Evolutionary conservation across 2,888 invertebrate genomes (phyloP), one percentile per base, ranked within the genome.

Genomic region (Mythimna impura): DNA sequence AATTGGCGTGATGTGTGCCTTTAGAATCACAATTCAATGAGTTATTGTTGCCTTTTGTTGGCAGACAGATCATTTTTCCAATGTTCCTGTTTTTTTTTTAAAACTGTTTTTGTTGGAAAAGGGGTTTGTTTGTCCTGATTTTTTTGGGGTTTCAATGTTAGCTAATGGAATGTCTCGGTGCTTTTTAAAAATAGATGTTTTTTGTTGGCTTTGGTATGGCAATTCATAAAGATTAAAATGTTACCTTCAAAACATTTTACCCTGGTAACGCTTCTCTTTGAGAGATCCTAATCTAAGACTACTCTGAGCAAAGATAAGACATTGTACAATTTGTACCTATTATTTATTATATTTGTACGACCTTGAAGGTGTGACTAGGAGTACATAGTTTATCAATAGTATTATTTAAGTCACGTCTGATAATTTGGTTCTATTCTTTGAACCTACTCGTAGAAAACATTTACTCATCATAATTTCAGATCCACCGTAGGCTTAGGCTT

Each of bases 1-100:
- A 91, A 92, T 92, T 91, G 91, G 87, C 81, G 86, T 84, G 86
- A 83, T 87, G 81, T 86, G 83, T 81, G 76, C 81, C 57, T 72
- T 79, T 81, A 74, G 85, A 83, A 81, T 86, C 74, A 79, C 84
- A 84, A 85, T 77, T 66, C 79, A 55, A 80, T 86, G 86, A 85
- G 66, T 82, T 86, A 85, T 82, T 62, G 77, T 63, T 54, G 57
- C 43, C 50, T 68, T 78, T 75, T 66, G 66, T 73, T 36, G 57
- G 30, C 30, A 17, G 70, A 68, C 47, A 67, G 30, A 73, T 66
- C 64, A 67, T 70, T 77, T 74, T 84, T 73, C 20, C 50, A 25
- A 55, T 66, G 55, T 40, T 60, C 43, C 36, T 58, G 17, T 73
- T 66, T 70, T 67, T 68, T 62, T 62, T 9, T n/a, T n/a, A n/a